Percentiles rank a stretch among this genome's conserved stretches.
Evolutionary conservation across 1,140 invertebrate genomes (phyloP).

Genomic region (Leucophenga varia): DNA sequence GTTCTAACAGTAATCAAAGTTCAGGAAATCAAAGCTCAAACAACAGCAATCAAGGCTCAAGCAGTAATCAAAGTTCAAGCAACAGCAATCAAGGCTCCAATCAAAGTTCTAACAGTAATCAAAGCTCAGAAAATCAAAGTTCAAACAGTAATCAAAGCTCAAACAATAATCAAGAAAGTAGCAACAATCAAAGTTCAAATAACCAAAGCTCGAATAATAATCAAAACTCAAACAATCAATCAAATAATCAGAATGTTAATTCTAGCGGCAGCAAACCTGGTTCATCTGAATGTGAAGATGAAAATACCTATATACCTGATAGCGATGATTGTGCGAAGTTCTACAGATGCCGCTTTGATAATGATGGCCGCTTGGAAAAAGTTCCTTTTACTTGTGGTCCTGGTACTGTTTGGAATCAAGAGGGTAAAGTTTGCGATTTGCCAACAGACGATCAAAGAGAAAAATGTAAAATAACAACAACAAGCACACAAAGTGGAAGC

Average conservation of each 20-base stretch:
- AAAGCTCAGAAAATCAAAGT: conserved; percentile 13
- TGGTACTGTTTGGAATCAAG: conserved; percentile 62
- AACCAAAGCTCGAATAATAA: conserved; percentile 16
- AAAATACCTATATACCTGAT: conserved; percentile 50
- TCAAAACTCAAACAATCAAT: conserved; percentile 24
- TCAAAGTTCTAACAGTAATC: conserved; percentile 19
- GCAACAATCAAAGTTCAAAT: conserved; percentile 8
- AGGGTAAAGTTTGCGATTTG: conserved; percentile 54
- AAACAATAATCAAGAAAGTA: conserved; percentile 16
- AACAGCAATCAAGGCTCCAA: conserved; percentile 13
- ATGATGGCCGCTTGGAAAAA: conserved; percentile 58
- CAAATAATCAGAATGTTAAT: too few species aligned
- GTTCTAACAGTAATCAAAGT: conserved; percentile 18
- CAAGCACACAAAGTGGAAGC: conserved; percentile 5
- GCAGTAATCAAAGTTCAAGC: conserved; percentile 17
- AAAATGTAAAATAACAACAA: conserved; percentile 61
- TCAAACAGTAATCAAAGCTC: conserved; percentile 21
- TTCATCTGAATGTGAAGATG: conserved; percentile 58
- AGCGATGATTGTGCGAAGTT: conserved; percentile 63
- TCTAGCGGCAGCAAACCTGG: too few species aligned
- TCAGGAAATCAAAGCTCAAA: conserved; percentile 11
- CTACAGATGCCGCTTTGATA: conserved; percentile 67
- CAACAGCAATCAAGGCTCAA: conserved; percentile 20
- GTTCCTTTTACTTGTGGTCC: conserved; percentile 66
- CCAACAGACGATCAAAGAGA: conserved; percentile 62